Percentiles rank a stretch among this genome's conserved stretches.
These are phyloP conservation scores for Gymnarchus niloticus DNA, from an alignment of 2,113 vertebrate species.

Conservation along the genomic window DNA sequence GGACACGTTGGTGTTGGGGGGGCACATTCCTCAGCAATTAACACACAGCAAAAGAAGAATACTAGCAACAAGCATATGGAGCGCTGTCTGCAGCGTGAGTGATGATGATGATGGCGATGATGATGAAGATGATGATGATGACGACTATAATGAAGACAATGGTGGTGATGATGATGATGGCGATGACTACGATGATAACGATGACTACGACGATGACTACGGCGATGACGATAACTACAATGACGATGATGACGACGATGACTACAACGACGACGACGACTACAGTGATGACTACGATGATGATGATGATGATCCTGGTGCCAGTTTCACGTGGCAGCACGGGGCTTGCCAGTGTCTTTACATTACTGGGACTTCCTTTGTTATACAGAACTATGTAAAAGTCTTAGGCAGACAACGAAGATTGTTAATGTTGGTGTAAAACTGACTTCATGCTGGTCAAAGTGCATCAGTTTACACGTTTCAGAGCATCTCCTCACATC, in stretches of 20 bases:
- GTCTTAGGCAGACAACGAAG: no score
- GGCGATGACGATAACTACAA: background rate
- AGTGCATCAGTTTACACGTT: no score
- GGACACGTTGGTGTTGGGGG: no score
- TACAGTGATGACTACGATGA: background rate
- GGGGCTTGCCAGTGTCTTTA: no score
- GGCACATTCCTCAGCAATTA: no score
- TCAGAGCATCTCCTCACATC: no score
- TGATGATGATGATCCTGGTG: background rate
- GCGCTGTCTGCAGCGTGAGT: background rate
- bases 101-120: background rate
- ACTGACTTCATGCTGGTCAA: no score
- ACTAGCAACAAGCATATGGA: background rate
- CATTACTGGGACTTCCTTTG: no score
- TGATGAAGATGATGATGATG: background rate
- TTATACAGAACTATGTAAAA: no score
- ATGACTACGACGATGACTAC: background rate
- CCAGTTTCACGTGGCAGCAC: background rate
- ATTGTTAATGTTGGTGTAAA: no score
- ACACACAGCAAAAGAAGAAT: background rate
- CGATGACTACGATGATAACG: background rate
- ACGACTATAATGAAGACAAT: background rate
- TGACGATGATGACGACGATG: background rate
- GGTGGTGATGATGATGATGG: background rate
- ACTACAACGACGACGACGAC: background rate